Conservation (phyloP, 1,140 invertebrate species). For the Palaemon carinicauda region DNA sequence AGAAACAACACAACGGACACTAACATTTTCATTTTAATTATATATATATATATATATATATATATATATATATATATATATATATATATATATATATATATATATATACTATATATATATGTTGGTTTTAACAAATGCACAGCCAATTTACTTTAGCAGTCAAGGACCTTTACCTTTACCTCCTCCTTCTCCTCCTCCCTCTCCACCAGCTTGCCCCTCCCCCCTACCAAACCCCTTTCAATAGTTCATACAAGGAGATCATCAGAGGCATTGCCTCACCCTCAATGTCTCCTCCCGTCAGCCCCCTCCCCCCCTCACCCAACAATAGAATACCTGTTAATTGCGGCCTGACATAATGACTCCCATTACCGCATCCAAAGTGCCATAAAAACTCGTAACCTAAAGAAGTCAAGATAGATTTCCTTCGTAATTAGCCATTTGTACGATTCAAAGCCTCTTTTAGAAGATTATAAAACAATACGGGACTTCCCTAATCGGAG, state of each 20-base stretch:
- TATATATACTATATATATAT: neutral
- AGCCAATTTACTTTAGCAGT: neutral
- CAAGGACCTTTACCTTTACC: neutral
- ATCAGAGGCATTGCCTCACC: too few relatives aligned
- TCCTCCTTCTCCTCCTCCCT: neutral
- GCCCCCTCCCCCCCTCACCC: neutral
- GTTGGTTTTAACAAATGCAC: neutral
- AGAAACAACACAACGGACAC: too few relatives aligned
- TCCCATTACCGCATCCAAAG: constrained; percentile 35
- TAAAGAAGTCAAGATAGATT: constrained; percentile 44
- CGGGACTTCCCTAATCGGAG: too few relatives aligned
- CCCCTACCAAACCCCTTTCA: too few relatives aligned
- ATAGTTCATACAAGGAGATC: too few relatives aligned
- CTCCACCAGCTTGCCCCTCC: too few relatives aligned
- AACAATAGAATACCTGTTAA: constrained; percentile 50
- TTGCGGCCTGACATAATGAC: constrained; percentile 43
- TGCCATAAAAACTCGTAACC: constrained; percentile 31
- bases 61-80: too few relatives aligned
- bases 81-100: neutral
- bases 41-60: too few relatives aligned
- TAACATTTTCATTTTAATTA: too few relatives aligned
- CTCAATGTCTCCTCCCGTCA: neutral
- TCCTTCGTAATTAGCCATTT: constrained; percentile 45
- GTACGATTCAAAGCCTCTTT: constrained; percentile 29
- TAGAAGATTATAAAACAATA: too few relatives aligned